Conservation (phyloP, 2,888 invertebrate genomes). For the Gerris lacustris region DNA sequence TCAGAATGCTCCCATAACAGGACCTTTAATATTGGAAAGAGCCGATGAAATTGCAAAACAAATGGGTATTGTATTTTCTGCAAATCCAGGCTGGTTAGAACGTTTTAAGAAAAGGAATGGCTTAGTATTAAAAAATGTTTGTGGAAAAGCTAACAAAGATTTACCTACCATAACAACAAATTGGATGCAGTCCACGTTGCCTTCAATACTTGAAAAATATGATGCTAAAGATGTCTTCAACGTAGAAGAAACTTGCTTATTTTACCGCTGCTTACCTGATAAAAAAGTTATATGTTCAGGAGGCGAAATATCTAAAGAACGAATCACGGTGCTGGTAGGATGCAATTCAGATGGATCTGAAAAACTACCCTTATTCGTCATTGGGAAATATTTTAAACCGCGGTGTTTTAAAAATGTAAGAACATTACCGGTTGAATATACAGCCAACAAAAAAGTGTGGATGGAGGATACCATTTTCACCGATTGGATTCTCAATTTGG, state of each 20-base stretch:
- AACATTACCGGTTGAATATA: neutral
- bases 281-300: neutral
- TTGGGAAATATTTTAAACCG: neutral
- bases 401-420: slow-evolving; percentile 3
- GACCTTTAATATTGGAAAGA: too few relatives aligned
- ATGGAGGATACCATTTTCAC: too few relatives aligned
- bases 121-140: too few relatives aligned
- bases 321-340: neutral
- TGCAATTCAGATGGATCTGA: slow-evolving; percentile 1
- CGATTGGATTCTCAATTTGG: too few relatives aligned
- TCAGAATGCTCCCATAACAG: neutral
- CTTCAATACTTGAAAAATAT: slow-evolving; percentile 6
- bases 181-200: neutral
- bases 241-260: neutral
- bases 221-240: neutral
- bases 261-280: neutral
- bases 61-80: too few relatives aligned
- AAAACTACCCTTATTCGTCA: neutral
- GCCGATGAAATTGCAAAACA: too few relatives aligned
- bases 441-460: neutral
- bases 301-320: neutral
- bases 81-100: too few relatives aligned
- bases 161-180: neutral
- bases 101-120: too few relatives aligned
- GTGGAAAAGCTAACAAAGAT: too few relatives aligned